Conservation (phyloP, 1,140 invertebrate genomes). For the Anoplolepis gracilipes region DNA sequence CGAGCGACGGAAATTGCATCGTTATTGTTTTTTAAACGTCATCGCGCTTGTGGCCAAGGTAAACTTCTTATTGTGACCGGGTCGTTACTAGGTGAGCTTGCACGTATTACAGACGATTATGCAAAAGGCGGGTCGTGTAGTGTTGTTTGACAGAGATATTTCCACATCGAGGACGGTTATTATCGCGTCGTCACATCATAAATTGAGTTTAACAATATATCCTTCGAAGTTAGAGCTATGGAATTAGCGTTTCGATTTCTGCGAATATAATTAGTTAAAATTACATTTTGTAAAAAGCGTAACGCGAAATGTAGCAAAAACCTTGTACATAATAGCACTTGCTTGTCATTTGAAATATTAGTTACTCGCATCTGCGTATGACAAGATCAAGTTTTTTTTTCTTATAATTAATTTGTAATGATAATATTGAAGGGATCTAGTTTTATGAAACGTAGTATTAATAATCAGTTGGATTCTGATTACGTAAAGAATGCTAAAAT, state of each 20-base stretch:
- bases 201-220: constrained; percentile 20
- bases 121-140: neutral
- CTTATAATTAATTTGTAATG: neutral
- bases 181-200: constrained; percentile 46
- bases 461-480: constrained; percentile 11
- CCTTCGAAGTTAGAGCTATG: neutral
- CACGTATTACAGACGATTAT: constrained; percentile 23
- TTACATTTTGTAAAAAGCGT: neutral
- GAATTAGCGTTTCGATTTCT: neutral
- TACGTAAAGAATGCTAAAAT: neutral
- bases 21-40: constrained; percentile 34
- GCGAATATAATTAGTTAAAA: neutral
- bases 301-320: neutral
- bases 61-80: constrained; percentile 51
- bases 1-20: constrained; percentile 31
- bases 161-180: constrained; percentile 13
- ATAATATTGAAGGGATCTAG: neutral
- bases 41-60: constrained; percentile 34
- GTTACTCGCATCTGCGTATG: neutral
- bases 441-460: neutral
- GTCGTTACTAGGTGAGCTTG: constrained; percentile 30
- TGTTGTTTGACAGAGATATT: constrained; percentile 25
- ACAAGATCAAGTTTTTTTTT: neutral
- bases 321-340: too few relatives aligned
- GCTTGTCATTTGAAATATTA: neutral